Base-by-base conservation (phyloP, 2,113 vertebrate genomes). In the Paracanthobrama guichenoti region DNA sequence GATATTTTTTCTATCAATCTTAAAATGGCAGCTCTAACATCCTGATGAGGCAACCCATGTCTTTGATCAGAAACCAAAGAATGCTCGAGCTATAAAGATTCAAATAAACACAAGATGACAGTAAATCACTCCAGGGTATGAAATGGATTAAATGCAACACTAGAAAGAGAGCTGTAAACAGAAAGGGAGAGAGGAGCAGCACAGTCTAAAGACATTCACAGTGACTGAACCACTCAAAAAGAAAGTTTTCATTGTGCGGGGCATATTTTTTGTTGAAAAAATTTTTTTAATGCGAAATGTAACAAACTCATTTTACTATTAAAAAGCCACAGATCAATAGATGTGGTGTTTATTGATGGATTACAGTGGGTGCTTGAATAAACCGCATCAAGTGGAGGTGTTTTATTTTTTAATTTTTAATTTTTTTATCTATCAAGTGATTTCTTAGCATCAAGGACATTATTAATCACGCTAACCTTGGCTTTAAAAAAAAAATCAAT, bases 391-490 rank as follows among this genome's bases (percentile, higher is more conserved):
- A 62, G 39, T 44, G 35, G 35, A 78, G 53, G 31, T 26, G 55
- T 62, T 79, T 59, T 79, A 18, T 20, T n/a, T 20, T 69, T 50
- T 82, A n/a, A n/a, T n/a, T 82, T 35, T 35, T 35, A 3, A 35
- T 35, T 35, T 35, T 3, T 31, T 48, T 42, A 88, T 86, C 83
- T 59, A 83, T 85, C 31, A 42, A 83, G 83, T 62, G 39, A 86
- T 42, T 83, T 86, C 13, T 66, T 78, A 71, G 67, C 86, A 46
- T 22, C n/a, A 66, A 74, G 18, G 4, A 85, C 71, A 84, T 87
- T 55, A 85, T 83, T 76, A 76, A 82, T 46, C 35, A 79, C 1
- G 11, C 10, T 39, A 14, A 12, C 55, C 67, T 59, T 12, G 60
- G 57, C 22, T 55, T 55, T 24, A 46, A 72, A n/a, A 6, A 22